Base-by-base conservation (phyloP, 2,113 vertebrate species). In the Ciconia maguari region DNA sequence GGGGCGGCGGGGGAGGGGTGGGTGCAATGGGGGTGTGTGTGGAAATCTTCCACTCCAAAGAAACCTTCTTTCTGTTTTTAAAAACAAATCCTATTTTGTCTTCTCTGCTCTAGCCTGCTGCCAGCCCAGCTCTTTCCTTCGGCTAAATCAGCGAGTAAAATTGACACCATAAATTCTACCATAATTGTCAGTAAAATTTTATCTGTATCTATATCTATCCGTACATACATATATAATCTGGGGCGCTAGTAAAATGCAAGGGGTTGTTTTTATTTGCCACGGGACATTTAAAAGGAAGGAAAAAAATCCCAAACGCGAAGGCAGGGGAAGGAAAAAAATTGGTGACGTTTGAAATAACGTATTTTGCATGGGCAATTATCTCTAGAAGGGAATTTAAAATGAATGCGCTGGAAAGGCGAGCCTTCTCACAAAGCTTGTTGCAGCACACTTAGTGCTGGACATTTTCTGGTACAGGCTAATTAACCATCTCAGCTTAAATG, bases 1-100 rank as follows among this genome's bases (percentile, higher is more conserved):
- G 87, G 74, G 94, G 94, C 42, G 25, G 65, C 51, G 93, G 94
- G 93, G 94, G 93, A 72, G 78, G 92, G 86, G 85, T 74, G 41
- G 25, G 7, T 71, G 69, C 16, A 65, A 58, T 4, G 55, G 52
- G 60, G 22, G 58, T 16, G 49, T 57, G 42, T 71, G 70, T 55
- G 48, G 62, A 94, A 94, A 92, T 64, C 66, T 87, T 92, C 62
- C 30, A 41, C 25, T 75, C 61, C 19, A 8, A 84, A 68, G 5
- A 83, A 90, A 38, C 6, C n/a, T 44, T 68, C 11, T 22, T 75
- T 91, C 46, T 86, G 17, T 51, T 90, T 90, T 79, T 8, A 6
- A 64, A 94, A 84, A 82, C 49, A 64, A 75, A 58, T 89, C 41
- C 9, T 44, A 46, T 91, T 91, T 96, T 41, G 7, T 61, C 7